Conservation (phyloP, 2,113 vertebrate genomes). For the Carlito syrichta region DNA sequence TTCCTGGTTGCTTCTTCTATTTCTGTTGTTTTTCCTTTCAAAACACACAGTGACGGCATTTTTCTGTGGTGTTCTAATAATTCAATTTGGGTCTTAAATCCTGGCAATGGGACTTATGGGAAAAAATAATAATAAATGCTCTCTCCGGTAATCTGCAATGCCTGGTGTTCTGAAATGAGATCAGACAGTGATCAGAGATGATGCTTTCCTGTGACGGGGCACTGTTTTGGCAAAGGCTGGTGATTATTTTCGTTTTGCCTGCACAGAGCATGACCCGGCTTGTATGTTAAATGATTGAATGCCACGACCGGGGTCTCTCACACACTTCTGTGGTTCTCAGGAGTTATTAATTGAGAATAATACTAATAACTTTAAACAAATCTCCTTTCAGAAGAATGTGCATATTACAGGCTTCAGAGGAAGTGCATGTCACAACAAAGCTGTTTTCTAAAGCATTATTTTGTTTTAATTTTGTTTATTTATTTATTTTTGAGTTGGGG, state of each 20-base stretch:
- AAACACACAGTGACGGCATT: conserved; percentile 45
- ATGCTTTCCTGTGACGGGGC: conserved; percentile 67
- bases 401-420: not conserved
- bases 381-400: not conserved
- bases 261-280: conserved; percentile 11
- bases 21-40: conserved; percentile 52
- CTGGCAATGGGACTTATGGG: conserved; percentile 66
- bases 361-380: not conserved
- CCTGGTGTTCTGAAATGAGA: conserved; percentile 76
- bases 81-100: conserved; percentile 67
- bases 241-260: conserved; percentile 15
- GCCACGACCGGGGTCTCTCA: not conserved
- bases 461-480: too few species aligned
- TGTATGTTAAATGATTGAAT: not conserved
- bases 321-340: not conserved
- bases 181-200: conserved; percentile 61
- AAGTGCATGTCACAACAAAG: not conserved
- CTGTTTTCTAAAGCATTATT: not conserved
- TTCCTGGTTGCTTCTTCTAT: not conserved
- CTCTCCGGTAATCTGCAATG: conserved; percentile 60
- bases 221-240: conserved; percentile 73
- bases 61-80: conserved; percentile 61
- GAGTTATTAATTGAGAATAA: not conserved
- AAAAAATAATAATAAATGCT: conserved; percentile 69
- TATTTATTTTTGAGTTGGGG: too few species aligned